phyloP scores from a whole-genome alignment of 1,140 invertebrate genomes.

The Drosophila nikananu region DNA sequence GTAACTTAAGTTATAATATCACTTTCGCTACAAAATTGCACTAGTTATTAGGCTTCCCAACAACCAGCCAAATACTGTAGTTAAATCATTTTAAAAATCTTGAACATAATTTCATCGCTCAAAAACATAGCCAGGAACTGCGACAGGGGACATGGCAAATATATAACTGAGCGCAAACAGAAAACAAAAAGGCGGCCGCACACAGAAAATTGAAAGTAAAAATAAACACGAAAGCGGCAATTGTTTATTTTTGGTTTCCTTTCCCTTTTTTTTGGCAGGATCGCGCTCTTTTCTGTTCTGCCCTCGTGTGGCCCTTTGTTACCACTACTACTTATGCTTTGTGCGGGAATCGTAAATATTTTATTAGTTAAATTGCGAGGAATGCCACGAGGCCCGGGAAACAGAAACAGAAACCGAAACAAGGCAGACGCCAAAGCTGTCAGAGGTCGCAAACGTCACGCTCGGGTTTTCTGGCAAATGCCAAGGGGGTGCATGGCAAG shows the following conservation, averaged over 20 bases:
- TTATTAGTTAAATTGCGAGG: conserved; percentile 63
- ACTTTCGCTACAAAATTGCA: not conserved
- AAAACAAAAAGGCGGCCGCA: conserved; percentile 3
- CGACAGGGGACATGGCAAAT: not conserved
- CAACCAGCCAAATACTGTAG: not conserved
- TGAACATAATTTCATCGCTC: not conserved
- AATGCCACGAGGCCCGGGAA: conserved; percentile 32
- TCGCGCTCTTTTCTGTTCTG: not conserved
- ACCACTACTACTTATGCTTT: conserved; percentile 30
- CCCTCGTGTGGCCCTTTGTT: conserved; percentile 30
- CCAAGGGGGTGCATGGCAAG: not conserved
- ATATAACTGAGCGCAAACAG: conserved; percentile 35
- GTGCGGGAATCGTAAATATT: conserved; percentile 59
- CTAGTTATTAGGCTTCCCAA: not conserved
- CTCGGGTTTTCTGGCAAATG: conserved; percentile 14
- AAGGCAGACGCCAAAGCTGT: conserved; percentile 42
- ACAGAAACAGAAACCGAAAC: conserved; percentile 16
- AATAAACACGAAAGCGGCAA: conserved; percentile 61
- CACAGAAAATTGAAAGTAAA: conserved; percentile 61
- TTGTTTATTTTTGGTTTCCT: conserved; percentile 41
- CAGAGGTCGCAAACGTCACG: conserved; percentile 57
- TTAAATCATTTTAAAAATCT: not conserved
- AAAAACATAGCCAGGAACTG: not conserved
- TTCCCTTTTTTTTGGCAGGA: not conserved
- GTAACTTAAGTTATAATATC: not conserved